phyloP scores from a whole-genome alignment of 1,140 invertebrate species.

The Tetranychus urticae region DNA sequence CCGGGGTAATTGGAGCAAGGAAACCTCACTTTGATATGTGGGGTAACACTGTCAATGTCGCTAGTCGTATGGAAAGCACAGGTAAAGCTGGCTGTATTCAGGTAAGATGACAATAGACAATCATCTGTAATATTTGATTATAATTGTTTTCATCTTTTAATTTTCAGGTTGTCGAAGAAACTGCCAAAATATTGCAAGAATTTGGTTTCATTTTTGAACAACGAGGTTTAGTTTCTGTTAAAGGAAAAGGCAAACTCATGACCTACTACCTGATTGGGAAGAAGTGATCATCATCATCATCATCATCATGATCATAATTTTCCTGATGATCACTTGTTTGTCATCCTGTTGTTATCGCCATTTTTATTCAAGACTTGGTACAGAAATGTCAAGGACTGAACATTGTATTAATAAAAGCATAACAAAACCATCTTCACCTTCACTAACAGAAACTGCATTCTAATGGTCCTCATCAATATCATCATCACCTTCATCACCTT shows the following conservation, averaged over 20 bases:
- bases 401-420: too few relatives aligned
- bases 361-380: too few relatives aligned
- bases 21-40: conserved; percentile 92
- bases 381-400: too few relatives aligned
- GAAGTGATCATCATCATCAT: neutral
- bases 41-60: conserved; percentile 78
- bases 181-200: conserved; percentile 51
- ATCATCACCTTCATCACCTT: too few relatives aligned
- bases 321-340: too few relatives aligned
- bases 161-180: conserved; percentile 67
- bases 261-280: conserved; percentile 58
- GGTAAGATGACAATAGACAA: conserved; percentile 25
- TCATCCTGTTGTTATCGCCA: too few relatives aligned
- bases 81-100: conserved; percentile 84
- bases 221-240: conserved; percentile 67
- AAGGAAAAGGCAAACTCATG: conserved; percentile 81
- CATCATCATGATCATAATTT: too few relatives aligned
- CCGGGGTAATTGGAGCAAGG: conserved; percentile 73
- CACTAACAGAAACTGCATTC: too few relatives aligned
- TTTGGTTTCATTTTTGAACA: conserved; percentile 79
- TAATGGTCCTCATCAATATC: too few relatives aligned
- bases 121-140: neutral
- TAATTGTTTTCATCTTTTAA: neutral
- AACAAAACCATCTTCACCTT: too few relatives aligned
- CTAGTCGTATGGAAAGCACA: conserved; percentile 84